These are phyloP conservation scores for Gnathonemus longibarbis DNA, from an alignment of 2,113 vertebrate species.

Conservation along the genomic window DNA sequence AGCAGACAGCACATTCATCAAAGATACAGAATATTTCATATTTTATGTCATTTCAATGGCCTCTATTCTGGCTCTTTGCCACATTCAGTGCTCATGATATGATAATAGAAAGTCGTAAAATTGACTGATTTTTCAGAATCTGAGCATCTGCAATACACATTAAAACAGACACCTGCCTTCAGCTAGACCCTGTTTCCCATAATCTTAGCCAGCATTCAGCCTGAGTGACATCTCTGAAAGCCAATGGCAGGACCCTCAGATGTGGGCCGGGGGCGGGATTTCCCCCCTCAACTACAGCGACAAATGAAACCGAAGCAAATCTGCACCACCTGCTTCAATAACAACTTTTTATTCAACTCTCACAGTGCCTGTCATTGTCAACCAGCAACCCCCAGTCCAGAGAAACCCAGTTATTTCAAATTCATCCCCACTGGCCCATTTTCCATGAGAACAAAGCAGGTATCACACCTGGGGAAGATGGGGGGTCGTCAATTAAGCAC, in stretches of 20 bases:
- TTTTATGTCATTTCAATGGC: background rate
- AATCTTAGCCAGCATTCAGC: background rate
- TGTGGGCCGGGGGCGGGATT: background rate
- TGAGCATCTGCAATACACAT: background rate
- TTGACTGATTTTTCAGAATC: background rate
- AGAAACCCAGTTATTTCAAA: background rate
- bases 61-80: background rate
- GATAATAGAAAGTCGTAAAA: background rate
- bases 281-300: no score
- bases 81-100: background rate
- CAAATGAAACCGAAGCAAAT: background rate
- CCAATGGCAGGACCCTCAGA: no score
- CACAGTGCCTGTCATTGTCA: background rate
- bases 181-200: background rate
- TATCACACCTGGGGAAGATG: background rate
- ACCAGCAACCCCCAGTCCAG: background rate
- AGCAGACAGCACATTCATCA: background rate
- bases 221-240: background rate
- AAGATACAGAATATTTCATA: background rate
- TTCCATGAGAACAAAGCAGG: constrained; percentile 10
- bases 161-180: background rate
- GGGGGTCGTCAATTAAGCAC: background rate
- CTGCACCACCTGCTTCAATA: background rate
- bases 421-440: constrained; percentile 23
- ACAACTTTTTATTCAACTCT: background rate